Evolutionary conservation across 2,888 invertebrate genomes (phyloP).

Genomic region (Philereme vetulata): DNA sequence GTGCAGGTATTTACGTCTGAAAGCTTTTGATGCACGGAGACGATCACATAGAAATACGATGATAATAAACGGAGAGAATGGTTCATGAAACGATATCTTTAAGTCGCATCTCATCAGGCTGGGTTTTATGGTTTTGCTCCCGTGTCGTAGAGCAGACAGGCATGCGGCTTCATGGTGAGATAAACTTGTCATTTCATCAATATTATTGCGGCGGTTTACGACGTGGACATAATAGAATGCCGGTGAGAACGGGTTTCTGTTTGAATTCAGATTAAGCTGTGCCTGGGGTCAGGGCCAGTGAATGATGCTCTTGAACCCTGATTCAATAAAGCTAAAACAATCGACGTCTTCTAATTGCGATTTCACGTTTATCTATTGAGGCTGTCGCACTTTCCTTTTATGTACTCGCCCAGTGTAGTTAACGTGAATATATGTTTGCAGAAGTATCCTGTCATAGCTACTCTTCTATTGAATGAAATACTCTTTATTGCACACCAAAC

Average conservation of each 20-base stretch:
- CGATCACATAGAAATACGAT: conserved; percentile 47
- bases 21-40: conserved; percentile 40
- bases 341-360: conserved; percentile 66
- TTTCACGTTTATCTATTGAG: conserved; percentile 62
- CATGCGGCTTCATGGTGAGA: conserved; percentile 43
- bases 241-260: conserved; percentile 37
- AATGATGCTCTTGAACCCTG: conserved; percentile 40
- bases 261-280: conserved; percentile 41
- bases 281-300: conserved; percentile 50
- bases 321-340: conserved; percentile 62
- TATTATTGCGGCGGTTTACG: conserved; percentile 9
- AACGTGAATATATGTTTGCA: too few relatives aligned
- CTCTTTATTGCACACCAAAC: too few relatives aligned
- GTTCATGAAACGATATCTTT: conserved; percentile 56
- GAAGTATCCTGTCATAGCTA: too few relatives aligned
- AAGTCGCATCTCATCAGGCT: conserved; percentile 57
- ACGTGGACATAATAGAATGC: conserved; percentile 29
- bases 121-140: conserved; percentile 50
- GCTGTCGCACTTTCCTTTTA: conserved; percentile 65
- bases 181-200: conserved; percentile 54
- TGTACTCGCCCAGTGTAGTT: conserved; percentile 7
- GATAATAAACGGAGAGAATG: conserved; percentile 55
- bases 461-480: too few relatives aligned
- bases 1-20: conserved; percentile 34
- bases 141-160: conserved; percentile 25